phyloP scores from a whole-genome alignment of 2,113 vertebrate genomes.

The Larimichthys crocea region DNA sequence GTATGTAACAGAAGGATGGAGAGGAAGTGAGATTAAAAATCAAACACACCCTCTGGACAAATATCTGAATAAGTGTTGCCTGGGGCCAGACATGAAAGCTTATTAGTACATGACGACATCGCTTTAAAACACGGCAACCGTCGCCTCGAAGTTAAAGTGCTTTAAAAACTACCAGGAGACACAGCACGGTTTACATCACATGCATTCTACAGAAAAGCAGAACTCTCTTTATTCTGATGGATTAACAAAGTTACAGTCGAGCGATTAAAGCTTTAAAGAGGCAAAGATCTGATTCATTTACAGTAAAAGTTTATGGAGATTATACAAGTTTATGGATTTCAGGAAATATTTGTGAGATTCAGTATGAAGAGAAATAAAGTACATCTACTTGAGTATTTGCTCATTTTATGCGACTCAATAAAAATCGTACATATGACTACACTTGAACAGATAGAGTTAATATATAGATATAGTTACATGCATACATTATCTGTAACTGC shows the following conservation, averaged over 20 bases:
- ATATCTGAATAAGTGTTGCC: constrained; percentile 48
- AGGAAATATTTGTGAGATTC: no score
- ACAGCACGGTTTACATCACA: not conserved
- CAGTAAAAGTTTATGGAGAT: no score
- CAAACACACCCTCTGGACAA: constrained; percentile 59
- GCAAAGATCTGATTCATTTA: no score
- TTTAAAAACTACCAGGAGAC: constrained; percentile 17
- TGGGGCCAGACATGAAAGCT: constrained; percentile 49
- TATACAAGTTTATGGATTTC: not conserved
- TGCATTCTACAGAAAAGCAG: not conserved
- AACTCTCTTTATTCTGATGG: not conserved
- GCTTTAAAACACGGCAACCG: constrained; percentile 19
- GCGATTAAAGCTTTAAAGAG: not conserved
- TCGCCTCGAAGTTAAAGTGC: not conserved
- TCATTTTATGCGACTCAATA: not conserved
- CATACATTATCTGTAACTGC: no score
- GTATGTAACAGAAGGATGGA: constrained; percentile 19
- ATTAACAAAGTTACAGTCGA: not conserved
- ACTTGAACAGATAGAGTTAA: not conserved
- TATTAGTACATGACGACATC: constrained; percentile 38
- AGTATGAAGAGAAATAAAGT: not conserved
- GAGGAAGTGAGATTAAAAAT: constrained; percentile 44
- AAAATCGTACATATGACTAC: not conserved
- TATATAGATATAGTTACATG: not conserved
- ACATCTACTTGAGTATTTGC: not conserved